Evolutionary conservation across 2,888 invertebrate genomes (phyloP).

Genomic region (Lasioglossum malachurum): DNA sequence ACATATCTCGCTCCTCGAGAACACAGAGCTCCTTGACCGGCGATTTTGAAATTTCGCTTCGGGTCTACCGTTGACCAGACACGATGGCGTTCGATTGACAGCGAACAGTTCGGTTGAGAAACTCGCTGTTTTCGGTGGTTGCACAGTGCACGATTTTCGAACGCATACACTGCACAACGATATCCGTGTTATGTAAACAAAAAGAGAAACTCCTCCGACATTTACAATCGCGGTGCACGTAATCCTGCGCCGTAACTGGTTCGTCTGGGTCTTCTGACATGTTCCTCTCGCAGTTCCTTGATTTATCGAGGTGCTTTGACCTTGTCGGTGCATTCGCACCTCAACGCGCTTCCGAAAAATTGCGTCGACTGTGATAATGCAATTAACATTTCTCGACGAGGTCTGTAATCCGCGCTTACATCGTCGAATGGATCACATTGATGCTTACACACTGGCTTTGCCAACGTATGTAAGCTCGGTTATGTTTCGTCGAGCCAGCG

Average conservation of each 20-base stretch:
- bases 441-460: background rate
- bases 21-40: background rate
- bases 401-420: background rate
- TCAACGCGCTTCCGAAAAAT: background rate
- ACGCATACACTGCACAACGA: slow-evolving; percentile 24
- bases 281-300: background rate
- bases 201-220: slow-evolving; percentile 34
- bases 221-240: slow-evolving; percentile 28
- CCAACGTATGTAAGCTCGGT: background rate
- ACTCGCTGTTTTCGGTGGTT: background rate
- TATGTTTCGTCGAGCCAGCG: slow-evolving; percentile 9
- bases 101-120: background rate
- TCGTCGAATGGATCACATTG: background rate
- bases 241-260: slow-evolving; percentile 20
- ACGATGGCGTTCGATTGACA: background rate
- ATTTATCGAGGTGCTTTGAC: background rate
- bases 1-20: background rate
- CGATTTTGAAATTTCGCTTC: background rate
- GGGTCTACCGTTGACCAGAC: background rate
- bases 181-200: slow-evolving; percentile 54
- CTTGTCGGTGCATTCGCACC: background rate
- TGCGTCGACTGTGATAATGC: background rate
- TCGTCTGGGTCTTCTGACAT: background rate
- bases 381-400: background rate
- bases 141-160: background rate